Evolutionary conservation across 2,113 vertebrate species (phyloP), one percentile per base, ranked within the genome.

Genomic region (Hemibagrus wyckioides): DNA sequence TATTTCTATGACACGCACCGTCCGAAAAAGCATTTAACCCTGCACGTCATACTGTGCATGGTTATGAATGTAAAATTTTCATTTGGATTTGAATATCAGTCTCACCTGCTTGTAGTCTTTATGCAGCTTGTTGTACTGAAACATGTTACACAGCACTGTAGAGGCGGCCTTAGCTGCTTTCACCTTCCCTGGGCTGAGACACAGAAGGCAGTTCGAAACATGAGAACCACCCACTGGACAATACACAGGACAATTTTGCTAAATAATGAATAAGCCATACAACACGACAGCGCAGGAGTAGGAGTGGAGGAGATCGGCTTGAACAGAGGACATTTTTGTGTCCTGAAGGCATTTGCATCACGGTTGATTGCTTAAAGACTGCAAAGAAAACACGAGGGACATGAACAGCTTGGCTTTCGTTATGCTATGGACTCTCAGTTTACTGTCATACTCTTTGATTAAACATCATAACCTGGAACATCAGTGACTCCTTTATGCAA

Each of bases 121-220:
- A 94, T 99, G 97, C 59, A 99, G 96, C 91, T 98, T 99, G 93
- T 57, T 96, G 94, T 99, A 99, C 83, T 97, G 97, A 95, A 97
- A 99, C 96, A 99, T 97, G 92, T 99, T 99, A 91, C 94, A 94
- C 92, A 99, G 92, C 85, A 99, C 97, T 25, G 97, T 99, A 63
- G 97, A 95, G 0, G 97, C 97, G 0, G 98, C 97, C 57, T 96
- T 93, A 59, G 97, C 96, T 23, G 97, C 96, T 92, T 97, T 99
- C 82, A 97, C 94, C 0, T 95, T 96, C 88, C 96, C 97, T 0
- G 96, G 91, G 91, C 97, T 99, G n/a, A 89, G 89, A 61, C 30
- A 87, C 87, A 50, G 85, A 56, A 90, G 28, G 91, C 73, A 50
- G 67, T 54, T 21, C 80, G 87, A 82, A 88, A 90, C 83, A 52